These are phyloP conservation scores for Mythimna ferrago DNA, from an alignment of 2,888 invertebrate species.

Conservation along the genomic window DNA sequence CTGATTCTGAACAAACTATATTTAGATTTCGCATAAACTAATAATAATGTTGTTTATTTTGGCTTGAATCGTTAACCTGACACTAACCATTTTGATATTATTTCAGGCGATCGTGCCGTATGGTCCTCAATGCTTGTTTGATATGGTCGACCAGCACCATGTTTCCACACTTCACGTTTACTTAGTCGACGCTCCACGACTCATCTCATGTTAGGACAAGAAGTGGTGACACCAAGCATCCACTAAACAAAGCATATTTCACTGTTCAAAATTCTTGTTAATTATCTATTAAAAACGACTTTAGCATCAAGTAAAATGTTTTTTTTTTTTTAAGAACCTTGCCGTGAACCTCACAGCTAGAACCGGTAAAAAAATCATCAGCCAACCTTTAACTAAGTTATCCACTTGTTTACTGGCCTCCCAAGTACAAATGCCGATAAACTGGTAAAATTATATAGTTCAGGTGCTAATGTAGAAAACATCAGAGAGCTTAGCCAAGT, in stretches of 20 bases:
- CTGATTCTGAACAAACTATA: too few relatives aligned
- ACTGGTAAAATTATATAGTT: too few relatives aligned
- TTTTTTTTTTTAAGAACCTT: not conserved
- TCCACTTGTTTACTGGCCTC: too few relatives aligned
- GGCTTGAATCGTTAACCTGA: not conserved
- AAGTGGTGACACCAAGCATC: not conserved
- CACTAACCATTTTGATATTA: not conserved
- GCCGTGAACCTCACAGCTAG: too few relatives aligned
- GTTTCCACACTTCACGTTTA: not conserved
- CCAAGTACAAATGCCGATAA: too few relatives aligned
- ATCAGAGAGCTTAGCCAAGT: too few relatives aligned
- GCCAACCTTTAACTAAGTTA: too few relatives aligned
- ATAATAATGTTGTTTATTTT: not conserved
- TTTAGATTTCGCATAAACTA: too few relatives aligned
- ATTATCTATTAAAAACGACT: not conserved
- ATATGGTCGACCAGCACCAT: not conserved
- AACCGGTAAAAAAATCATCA: too few relatives aligned
- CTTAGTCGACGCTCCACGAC: not conserved
- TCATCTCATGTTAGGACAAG: not conserved
- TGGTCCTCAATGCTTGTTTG: not conserved
- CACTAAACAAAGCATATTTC: not conserved
- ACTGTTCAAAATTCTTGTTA: not conserved
- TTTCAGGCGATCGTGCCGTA: not conserved
- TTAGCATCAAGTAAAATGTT: not conserved
- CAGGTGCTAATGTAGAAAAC: too few relatives aligned